Base-by-base conservation (phyloP, 1,140 invertebrate genomes). In the Microplitis demolitor region DNA sequence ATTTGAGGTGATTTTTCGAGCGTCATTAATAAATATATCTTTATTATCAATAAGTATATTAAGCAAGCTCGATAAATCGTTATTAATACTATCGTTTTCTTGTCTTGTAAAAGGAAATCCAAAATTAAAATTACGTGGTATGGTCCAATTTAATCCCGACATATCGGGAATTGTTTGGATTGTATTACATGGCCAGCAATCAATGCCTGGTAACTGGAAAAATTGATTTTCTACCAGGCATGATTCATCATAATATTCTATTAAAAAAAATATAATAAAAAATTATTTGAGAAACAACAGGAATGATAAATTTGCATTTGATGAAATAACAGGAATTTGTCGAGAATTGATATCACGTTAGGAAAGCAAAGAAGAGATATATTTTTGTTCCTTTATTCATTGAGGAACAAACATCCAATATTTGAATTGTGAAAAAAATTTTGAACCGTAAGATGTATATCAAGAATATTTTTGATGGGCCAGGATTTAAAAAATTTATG, bases 241-340 rank as follows among this genome's bases (percentile, higher is more conserved):
- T 81, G 90, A 91, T 86, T 95, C 93, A 87, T 94, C 93, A 79
- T 94, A 93, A 71, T 90, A 91, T 81, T 91, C 93, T 94, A 77
- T 58, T 89, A 88, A 75, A 76, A 78, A 67, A 66, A 35, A 69
- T 81, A 71, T 71, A 76, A 50, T 81, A 71, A 72, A 76, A 50
- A 66, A 72, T 67, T 71, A 53, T 61, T 9, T 45, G 0, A 45
- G 6, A 24, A 24, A 24, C 2, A 24, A 24, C 24, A 24, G 24
- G 24, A 24, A 1, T 24, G 24, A 24, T 24, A 24, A n/a, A n/a
- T n/a, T n/a, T n/a, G n/a, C n/a, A n/a, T n/a, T n/a, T n/a, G n/a
- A n/a, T n/a, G n/a, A n/a, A n/a, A n/a, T n/a, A n/a, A n/a, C n/a
- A n/a, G n/a, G n/a, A n/a, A 24, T 24, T 24, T 24, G 24, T 24